A percentile compares a stretch with the other conserved stretches of the same genome.
These are phyloP conservation scores for Drosophila burlai DNA, from an alignment of 1,140 invertebrate genomes.

Conservation along the genomic window DNA sequence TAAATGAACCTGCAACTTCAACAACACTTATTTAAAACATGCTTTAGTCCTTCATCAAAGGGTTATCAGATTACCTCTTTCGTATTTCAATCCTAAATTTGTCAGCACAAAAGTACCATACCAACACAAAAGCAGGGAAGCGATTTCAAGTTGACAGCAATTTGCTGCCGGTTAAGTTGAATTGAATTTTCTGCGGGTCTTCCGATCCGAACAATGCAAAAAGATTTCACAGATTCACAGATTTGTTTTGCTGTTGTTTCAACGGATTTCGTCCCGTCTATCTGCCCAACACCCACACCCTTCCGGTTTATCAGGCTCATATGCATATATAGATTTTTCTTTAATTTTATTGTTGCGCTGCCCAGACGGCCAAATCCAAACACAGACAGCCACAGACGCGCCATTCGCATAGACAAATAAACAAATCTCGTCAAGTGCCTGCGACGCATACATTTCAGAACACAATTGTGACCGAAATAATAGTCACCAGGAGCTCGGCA, in stretches of 20 bases:
- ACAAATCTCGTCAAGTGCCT: conserved; percentile 80
- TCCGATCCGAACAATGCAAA: conserved; percentile 41
- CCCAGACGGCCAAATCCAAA: conserved; percentile 78
- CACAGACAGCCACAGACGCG: conserved; percentile 74
- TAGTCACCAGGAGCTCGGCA: neutral
- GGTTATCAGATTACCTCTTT: conserved; percentile 31
- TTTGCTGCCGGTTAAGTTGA: conserved; percentile 43
- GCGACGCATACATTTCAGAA: conserved; percentile 31
- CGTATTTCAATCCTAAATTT: conserved; percentile 23
- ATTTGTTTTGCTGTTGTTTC: conserved; percentile 68
- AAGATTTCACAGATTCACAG: conserved; percentile 53
- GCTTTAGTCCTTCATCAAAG: conserved; percentile 15
- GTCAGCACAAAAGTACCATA: conserved; percentile 7
- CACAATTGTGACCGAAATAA: neutral
- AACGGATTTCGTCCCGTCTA: conserved; percentile 57
- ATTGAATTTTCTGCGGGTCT: conserved; percentile 57
- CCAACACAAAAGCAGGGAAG: conserved; percentile 3
- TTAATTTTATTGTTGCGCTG: conserved; percentile 57
- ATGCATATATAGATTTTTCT: conserved; percentile 61
- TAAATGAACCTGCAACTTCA: neutral
- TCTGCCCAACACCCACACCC: conserved; percentile 28
- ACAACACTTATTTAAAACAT: neutral
- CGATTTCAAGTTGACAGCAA: conserved; percentile 38
- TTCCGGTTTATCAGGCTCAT: conserved; percentile 20
- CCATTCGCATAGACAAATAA: conserved; percentile 79